Percentiles rank a stretch among this genome's conserved stretches.
These are phyloP conservation scores for Pseudolycoriella hygida DNA, from an alignment of 2,888 invertebrate genomes.

Conservation along the genomic window DNA sequence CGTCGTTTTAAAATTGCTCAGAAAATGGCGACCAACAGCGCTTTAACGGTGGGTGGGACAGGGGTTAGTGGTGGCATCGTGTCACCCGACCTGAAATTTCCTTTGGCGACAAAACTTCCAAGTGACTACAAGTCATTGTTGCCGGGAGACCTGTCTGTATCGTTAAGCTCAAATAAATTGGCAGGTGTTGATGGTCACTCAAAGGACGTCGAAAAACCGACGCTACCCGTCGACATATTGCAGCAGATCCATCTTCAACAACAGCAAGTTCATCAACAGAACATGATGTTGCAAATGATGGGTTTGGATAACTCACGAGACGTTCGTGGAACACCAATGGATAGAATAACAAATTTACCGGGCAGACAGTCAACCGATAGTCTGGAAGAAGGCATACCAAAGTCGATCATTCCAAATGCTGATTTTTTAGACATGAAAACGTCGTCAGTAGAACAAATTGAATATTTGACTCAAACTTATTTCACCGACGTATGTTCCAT, in stretches of 20 bases:
- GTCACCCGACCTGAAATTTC: background rate
- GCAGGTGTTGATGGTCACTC: conserved; percentile 6
- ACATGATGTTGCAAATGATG: background rate
- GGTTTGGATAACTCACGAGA: background rate
- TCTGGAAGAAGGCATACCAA: conserved; percentile 6
- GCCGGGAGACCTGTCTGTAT: conserved; percentile 5
- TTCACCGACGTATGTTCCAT: conserved; percentile 9
- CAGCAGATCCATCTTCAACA: conserved; percentile 7
- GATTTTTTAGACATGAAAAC: background rate
- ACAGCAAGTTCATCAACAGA: background rate
- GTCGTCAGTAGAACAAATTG: conserved; percentile 10
- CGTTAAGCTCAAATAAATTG: conserved; percentile 7
- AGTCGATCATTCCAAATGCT: conserved; percentile 8
- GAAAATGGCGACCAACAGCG: conserved; percentile 3
- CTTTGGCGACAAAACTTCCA: background rate
- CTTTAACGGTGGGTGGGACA: background rate
- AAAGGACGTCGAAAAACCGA: conserved; percentile 4
- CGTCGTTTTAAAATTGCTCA: conserved; percentile 20
- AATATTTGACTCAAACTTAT: conserved; percentile 12
- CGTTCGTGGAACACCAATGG: background rate
- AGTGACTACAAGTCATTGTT: conserved; percentile 1
- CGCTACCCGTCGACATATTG: conserved; percentile 8
- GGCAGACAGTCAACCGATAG: background rate
- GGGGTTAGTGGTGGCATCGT: too few species aligned
- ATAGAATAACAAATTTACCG: background rate